phyloP scores from a whole-genome alignment of 2,113 vertebrate genomes.

The Aphelocoma coerulescens region DNA sequence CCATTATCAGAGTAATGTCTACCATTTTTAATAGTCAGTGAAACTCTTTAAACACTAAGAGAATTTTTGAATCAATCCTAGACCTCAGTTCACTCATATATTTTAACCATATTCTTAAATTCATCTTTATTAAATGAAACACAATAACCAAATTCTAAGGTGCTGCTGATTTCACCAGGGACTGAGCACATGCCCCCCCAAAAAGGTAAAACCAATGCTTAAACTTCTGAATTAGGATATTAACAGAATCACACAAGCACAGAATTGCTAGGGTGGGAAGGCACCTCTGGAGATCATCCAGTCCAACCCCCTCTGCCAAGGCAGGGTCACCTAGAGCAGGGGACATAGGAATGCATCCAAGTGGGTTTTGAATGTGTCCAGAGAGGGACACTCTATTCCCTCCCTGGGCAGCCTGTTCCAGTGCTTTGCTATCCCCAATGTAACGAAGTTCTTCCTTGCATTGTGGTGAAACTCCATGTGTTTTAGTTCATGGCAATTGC shows the following conservation, averaged over 20 bases:
- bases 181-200: accelerated
- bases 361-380: neutral
- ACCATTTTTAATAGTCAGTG: neutral
- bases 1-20: neutral
- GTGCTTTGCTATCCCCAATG: neutral
- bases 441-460: neutral
- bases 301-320: neutral
- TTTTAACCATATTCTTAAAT: neutral
- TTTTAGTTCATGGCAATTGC: neutral
- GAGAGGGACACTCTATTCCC: no score
- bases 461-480: neutral
- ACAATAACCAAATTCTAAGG: neutral
- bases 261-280: neutral
- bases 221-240: neutral
- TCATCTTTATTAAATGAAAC: neutral
- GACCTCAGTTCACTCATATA: neutral
- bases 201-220: neutral
- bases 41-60: neutral
- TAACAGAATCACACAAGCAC: neutral
- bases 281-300: neutral
- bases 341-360: neutral
- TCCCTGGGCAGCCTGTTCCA: neutral
- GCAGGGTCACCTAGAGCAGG: neutral
- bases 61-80: neutral
- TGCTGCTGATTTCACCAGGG: neutral